Evolutionary conservation across 2,113 vertebrate genomes (phyloP).

Genomic region (Apteryx owenii): DNA sequence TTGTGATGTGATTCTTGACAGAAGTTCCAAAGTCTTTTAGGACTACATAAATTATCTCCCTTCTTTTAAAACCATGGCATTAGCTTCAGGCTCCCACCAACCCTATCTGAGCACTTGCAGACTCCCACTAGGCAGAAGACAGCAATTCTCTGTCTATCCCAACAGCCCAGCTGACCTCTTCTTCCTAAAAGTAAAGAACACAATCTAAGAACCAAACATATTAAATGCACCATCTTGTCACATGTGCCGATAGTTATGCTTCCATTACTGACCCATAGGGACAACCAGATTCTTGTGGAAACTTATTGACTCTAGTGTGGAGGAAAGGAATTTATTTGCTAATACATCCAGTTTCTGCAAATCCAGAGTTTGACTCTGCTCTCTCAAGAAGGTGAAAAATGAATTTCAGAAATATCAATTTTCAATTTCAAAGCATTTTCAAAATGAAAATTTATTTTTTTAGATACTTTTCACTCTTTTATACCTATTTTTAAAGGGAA

Average conservation of each 20-base stretch:
- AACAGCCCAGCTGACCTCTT: not conserved
- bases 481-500: not conserved
- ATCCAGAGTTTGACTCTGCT: not conserved
- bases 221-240: not conserved
- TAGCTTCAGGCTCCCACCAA: not conserved
- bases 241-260: accelerated
- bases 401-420: not conserved
- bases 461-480: too few species aligned
- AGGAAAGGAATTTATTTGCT: not conserved
- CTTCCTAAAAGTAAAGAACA: not conserved
- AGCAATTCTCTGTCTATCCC: not conserved
- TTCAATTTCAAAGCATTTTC: not conserved
- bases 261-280: not conserved
- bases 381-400: not conserved
- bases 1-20: not conserved
- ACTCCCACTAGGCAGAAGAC: not conserved
- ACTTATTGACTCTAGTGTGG: not conserved
- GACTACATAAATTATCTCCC: not conserved
- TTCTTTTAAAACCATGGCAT: not conserved
- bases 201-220: not conserved
- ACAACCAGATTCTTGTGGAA: not conserved
- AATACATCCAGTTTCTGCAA: not conserved
- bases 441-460: not conserved
- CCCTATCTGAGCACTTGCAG: not conserved
- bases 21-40: not conserved